phyloP scores from a whole-genome alignment of 2,888 invertebrate species.

The Deilephila porcellus region DNA sequence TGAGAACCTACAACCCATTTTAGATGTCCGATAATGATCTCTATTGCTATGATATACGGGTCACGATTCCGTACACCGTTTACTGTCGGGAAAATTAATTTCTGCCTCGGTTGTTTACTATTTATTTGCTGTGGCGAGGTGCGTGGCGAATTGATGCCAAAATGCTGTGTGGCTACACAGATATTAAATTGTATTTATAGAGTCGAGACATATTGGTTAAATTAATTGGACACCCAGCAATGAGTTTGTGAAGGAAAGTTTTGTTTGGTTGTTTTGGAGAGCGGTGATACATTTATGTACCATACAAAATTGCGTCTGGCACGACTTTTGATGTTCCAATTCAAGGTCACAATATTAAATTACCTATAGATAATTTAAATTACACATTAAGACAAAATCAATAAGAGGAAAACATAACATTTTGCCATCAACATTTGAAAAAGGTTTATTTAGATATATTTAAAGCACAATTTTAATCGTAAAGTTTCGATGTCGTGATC shows the following conservation, averaged over 20 bases:
- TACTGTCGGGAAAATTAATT: slow-evolving; percentile 52
- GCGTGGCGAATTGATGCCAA: slow-evolving; percentile 32
- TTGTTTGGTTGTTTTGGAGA: background rate
- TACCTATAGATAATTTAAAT: background rate
- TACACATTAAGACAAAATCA: no score
- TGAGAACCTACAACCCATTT: slow-evolving; percentile 32
- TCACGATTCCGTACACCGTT: slow-evolving; percentile 34
- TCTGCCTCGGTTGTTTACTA: slow-evolving; percentile 48
- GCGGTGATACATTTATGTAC: background rate
- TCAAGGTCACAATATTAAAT: background rate
- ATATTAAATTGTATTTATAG: slow-evolving; percentile 2
- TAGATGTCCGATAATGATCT: slow-evolving; percentile 44
- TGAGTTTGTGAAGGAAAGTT: slow-evolving; percentile 20
- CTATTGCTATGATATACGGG: slow-evolving; percentile 48
- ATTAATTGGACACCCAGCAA: slow-evolving; percentile 11
- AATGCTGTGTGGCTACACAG: slow-evolving; percentile 5
- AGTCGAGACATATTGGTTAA: slow-evolving; percentile 13
- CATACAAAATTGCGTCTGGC: background rate
- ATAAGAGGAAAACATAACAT: background rate
- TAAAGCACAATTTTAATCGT: no score
- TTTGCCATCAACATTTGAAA: background rate
- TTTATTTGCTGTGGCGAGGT: slow-evolving; percentile 31
- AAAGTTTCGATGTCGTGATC: background rate
- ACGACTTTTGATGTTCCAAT: background rate
- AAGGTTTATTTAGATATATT: no score